Conservation (phyloP, 2,113 vertebrate genomes). For the Bettongia penicillata region DNA sequence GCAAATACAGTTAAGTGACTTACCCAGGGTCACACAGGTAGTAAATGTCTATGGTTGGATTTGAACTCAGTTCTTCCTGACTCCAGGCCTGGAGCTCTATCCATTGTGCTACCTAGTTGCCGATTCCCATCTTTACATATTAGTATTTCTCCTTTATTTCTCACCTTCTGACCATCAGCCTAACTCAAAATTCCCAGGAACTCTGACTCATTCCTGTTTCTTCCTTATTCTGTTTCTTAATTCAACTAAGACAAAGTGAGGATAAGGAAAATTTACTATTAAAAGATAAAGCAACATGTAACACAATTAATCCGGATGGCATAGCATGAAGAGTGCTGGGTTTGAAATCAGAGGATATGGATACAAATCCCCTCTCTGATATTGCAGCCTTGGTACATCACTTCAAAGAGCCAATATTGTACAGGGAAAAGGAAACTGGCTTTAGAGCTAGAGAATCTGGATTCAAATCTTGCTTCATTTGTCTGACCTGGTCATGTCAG, state of each 20-base stretch:
- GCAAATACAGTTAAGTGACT: not conserved
- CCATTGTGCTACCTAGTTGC: too few species aligned
- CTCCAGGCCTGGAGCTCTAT: too few species aligned
- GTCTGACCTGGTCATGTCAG: not conserved
- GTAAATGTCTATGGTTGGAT: too few species aligned
- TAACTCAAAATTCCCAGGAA: not conserved
- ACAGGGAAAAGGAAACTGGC: not conserved
- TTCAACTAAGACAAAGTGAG: not conserved
- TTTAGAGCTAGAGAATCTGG: not conserved
- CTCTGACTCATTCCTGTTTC: not conserved
- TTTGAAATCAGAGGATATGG: not conserved
- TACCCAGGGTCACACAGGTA: not conserved
- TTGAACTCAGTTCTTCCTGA: not conserved
- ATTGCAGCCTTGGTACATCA: too few species aligned
- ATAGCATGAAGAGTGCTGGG: not conserved
- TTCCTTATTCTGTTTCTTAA: not conserved
- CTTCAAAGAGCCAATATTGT: not conserved
- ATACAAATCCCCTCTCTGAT: not conserved
- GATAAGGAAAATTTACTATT: not conserved
- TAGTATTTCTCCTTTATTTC: not conserved
- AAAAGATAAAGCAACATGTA: not conserved
- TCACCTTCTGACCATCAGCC: not conserved
- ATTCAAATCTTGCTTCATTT: not conserved
- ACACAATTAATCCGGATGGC: not conserved
- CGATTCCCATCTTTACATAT: not conserved